Conservation (phyloP, 2,797 vertebrate genomes). For the Crocodylus rhombifer region DNA sequence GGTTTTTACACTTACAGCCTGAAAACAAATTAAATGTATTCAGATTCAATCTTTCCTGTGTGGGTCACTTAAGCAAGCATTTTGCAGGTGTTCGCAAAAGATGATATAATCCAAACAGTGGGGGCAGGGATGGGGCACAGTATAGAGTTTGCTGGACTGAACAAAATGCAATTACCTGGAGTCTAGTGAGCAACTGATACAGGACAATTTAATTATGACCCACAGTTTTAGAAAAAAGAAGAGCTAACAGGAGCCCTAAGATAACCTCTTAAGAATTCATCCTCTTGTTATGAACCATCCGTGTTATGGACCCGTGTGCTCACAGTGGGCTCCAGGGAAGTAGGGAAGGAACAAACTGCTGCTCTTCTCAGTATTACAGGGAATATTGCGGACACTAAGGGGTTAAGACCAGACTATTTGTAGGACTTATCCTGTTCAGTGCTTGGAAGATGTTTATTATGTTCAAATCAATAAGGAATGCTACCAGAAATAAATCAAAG, state of each 20-base stretch:
- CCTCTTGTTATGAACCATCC: background rate
- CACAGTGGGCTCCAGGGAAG: background rate
- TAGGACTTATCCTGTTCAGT: background rate
- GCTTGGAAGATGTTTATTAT: background rate
- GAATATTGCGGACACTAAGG: background rate
- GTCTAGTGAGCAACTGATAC: constrained; percentile 6
- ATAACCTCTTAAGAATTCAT: background rate
- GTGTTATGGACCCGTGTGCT: background rate
- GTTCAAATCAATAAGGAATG: background rate
- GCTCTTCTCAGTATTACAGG: background rate
- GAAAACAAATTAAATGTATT: constrained; percentile 26
- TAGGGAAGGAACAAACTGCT: background rate
- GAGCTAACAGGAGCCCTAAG: background rate
- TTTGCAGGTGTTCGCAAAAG: background rate
- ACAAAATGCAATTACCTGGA: background rate
- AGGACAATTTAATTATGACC: background rate
- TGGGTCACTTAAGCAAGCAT: background rate
- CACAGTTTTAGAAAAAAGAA: background rate
- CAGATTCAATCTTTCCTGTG: background rate
- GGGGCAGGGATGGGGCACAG: background rate
- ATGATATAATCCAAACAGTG: background rate
- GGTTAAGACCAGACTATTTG: background rate
- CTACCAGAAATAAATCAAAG: constrained; percentile 6
- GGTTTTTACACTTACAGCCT: background rate
- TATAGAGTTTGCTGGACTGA: background rate